Evolutionary conservation across 2,888 invertebrate genomes (phyloP).

Genomic region (Heliothis peltigera): DNA sequence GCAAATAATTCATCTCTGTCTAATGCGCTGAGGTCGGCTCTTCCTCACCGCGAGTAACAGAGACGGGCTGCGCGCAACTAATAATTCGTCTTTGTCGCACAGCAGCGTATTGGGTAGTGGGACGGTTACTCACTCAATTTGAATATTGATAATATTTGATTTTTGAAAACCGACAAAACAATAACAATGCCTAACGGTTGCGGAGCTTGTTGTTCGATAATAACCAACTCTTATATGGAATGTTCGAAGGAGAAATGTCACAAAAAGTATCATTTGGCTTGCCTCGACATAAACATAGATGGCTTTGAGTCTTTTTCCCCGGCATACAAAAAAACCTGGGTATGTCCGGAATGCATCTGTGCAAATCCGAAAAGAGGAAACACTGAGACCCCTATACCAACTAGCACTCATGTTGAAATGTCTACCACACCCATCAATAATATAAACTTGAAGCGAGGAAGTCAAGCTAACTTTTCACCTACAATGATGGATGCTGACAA

Average conservation of each 20-base stretch:
- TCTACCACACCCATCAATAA: neutral
- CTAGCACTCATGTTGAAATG: neutral
- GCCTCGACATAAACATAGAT: conserved; percentile 9
- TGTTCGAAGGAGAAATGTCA: conserved; percentile 9
- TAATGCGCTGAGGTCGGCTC: conserved; percentile 10
- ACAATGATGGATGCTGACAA: neutral
- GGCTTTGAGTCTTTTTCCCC: neutral
- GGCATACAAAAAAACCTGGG: conserved; percentile 5
- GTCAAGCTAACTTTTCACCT: conserved; percentile 2
- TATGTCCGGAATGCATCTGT: conserved; percentile 10
- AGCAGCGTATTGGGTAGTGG: neutral
- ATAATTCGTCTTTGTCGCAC: conserved; percentile 13
- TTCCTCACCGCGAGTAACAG: conserved; percentile 12
- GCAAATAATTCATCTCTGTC: no score
- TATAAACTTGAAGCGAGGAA: conserved; percentile 5
- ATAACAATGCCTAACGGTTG: conserved; percentile 13
- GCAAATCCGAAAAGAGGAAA: conserved; percentile 8
- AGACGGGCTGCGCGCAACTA: neutral
- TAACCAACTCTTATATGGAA: conserved; percentile 4
- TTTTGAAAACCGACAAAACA: neutral
- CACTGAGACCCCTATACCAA: neutral
- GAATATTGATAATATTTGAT: neutral
- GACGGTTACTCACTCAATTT: neutral
- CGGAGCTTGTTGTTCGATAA: conserved; percentile 2
- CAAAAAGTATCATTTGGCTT: conserved; percentile 6